These are phyloP conservation scores for Cyphomyrus discorhynchus DNA, from an alignment of 2,113 vertebrate genomes.

Conservation along the genomic window DNA sequence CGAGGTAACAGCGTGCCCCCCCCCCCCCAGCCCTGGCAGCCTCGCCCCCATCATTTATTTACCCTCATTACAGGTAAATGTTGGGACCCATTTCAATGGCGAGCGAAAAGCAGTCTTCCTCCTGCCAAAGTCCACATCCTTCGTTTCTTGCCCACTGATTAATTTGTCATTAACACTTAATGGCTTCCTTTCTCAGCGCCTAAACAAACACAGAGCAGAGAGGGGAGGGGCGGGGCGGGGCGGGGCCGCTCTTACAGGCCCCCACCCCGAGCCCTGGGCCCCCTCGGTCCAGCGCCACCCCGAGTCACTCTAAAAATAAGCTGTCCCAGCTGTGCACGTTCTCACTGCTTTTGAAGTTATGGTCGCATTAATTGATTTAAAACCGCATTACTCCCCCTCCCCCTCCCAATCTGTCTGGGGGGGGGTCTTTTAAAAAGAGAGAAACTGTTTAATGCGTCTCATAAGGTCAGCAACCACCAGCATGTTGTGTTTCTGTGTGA, in stretches of 20 bases:
- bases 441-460: not conserved
- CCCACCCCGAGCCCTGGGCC: not conserved
- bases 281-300: not conserved
- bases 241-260: not conserved
- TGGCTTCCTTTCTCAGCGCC: conserved; percentile 47
- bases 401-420: not conserved
- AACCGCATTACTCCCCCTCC: not conserved
- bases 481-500: not conserved
- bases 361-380: not conserved
- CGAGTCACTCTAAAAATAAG: not conserved
- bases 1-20: not conserved
- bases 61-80: conserved; percentile 37
- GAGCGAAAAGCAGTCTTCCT: conserved; percentile 33
- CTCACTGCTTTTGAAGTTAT: not conserved
- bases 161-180: conserved; percentile 46
- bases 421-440: not conserved
- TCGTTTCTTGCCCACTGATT: conserved; percentile 42
- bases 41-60: conserved; percentile 18
- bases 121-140: conserved; percentile 47
- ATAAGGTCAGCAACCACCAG: not conserved
- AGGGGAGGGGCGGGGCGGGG: conserved; percentile 12
- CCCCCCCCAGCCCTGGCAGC: not conserved
- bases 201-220: conserved; percentile 33
- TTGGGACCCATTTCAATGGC: conserved; percentile 21
- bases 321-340: not conserved